Percentiles rank a stretch among this genome's conserved stretches.
phyloP scores from a whole-genome alignment of 2,888 invertebrate genomes.

The Lasius fuliginosus region DNA sequence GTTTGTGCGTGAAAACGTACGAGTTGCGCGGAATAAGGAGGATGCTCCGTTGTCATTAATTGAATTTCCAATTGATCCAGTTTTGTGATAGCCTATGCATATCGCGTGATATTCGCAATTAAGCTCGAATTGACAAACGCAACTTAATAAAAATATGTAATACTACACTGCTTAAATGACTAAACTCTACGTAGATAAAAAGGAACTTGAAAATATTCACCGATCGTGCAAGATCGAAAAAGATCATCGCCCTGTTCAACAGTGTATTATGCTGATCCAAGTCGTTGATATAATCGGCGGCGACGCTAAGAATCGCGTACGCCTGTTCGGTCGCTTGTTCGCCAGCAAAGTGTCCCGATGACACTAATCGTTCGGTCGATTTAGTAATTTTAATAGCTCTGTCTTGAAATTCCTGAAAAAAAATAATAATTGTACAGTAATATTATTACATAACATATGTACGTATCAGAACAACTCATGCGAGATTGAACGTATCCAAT shows the following conservation, averaged over 20 bases:
- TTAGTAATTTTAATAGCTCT: constrained; percentile 92
- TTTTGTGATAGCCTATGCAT: constrained; percentile 89
- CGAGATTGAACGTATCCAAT: background rate
- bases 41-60: constrained; percentile 89
- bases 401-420: constrained; percentile 90
- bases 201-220: constrained; percentile 85
- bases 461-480: background rate
- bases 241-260: constrained; percentile 90
- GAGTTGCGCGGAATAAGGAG: constrained; percentile 90
- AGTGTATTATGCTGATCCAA: constrained; percentile 91
- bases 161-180: background rate
- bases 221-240: constrained; percentile 91
- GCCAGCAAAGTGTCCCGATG: constrained; percentile 91
- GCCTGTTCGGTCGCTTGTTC: constrained; percentile 90
- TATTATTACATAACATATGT: background rate
- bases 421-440: background rate
- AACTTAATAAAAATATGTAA: background rate
- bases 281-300: constrained; percentile 91
- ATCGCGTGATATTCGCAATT: background rate
- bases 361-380: constrained; percentile 92
- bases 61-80: constrained; percentile 92
- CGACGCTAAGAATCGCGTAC: constrained; percentile 89
- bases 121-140: background rate
- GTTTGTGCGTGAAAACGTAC: constrained; percentile 90
- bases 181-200: background rate